These are phyloP conservation scores for Monodelphis domestica DNA, from an alignment of 2,797 vertebrate genomes.

Conservation along the genomic window DNA sequence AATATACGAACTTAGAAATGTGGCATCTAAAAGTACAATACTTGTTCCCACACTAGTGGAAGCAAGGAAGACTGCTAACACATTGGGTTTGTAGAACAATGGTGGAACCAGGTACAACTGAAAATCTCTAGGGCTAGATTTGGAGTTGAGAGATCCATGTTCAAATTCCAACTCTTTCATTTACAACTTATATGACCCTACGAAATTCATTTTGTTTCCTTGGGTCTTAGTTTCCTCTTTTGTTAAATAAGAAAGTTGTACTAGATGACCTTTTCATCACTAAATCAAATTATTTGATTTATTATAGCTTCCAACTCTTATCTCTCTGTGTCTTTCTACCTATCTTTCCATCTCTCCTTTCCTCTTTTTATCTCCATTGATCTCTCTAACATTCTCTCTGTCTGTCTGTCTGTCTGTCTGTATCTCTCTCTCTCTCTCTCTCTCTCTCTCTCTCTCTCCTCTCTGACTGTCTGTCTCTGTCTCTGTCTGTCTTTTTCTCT, in stretches of 20 bases:
- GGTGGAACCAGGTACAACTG: background rate
- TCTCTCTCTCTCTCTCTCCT: background rate
- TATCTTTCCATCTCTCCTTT: background rate
- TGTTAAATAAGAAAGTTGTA: background rate
- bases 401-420: too few relatives aligned
- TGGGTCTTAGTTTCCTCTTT: background rate
- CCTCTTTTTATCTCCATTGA: too few relatives aligned
- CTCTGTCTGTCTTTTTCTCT: too few relatives aligned
- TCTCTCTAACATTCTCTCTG: too few relatives aligned
- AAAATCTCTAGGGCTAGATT: background rate
- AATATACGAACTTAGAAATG: background rate
- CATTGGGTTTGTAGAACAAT: background rate
- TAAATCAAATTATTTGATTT: background rate
- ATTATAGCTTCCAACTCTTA: background rate
- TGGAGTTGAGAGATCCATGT: background rate
- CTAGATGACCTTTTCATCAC: background rate
- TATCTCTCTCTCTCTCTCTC: too few relatives aligned
- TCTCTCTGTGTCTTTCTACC: too few relatives aligned
- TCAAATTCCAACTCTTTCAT: background rate
- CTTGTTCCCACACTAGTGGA: background rate
- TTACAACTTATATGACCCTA: background rate
- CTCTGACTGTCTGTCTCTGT: background rate
- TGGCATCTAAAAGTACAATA: background rate
- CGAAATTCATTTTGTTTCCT: background rate
- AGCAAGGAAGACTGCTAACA: background rate